Evolutionary conservation across 2,797 vertebrate species (phyloP).

Genomic region (Anolis apletophallus): DNA sequence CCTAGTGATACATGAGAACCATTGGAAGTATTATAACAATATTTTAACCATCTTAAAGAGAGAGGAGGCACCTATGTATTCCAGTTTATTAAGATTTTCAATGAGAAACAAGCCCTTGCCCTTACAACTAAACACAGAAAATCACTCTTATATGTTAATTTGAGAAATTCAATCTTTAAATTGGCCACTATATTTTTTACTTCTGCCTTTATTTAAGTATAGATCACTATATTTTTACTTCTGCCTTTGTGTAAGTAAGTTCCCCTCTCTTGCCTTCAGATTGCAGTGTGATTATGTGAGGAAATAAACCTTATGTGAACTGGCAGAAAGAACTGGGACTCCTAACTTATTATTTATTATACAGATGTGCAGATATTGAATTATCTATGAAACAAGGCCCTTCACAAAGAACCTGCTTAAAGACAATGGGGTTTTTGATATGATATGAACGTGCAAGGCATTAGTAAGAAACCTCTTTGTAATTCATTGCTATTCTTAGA

Average conservation of each 20-base stretch:
- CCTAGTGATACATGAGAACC: not conserved
- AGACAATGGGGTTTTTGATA: conserved; percentile 24
- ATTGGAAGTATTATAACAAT: conserved; percentile 8
- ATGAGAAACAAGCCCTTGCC: not conserved
- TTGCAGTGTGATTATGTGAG: not conserved
- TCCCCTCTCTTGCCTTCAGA: not conserved
- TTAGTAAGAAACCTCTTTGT: not conserved
- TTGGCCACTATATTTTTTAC: not conserved
- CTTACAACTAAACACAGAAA: not conserved
- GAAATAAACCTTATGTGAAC: conserved; percentile 28
- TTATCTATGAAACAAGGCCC: conserved; percentile 19
- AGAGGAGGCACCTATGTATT: not conserved
- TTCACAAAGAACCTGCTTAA: conserved; percentile 7
- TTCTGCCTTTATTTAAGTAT: not conserved
- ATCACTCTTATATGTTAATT: not conserved
- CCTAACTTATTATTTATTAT: conserved; percentile 33
- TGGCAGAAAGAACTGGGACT: conserved; percentile 11
- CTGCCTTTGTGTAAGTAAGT: not conserved
- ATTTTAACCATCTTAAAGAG: conserved; percentile 5
- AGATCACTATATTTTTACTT: not conserved
- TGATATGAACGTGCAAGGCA: not conserved
- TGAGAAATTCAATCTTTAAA: not conserved
- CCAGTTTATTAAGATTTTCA: too few species aligned
- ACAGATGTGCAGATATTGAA: conserved; percentile 5
- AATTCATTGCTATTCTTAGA: not conserved